Conservation (phyloP, 1,140 invertebrate genomes). For the Drosophila orosa region DNA sequence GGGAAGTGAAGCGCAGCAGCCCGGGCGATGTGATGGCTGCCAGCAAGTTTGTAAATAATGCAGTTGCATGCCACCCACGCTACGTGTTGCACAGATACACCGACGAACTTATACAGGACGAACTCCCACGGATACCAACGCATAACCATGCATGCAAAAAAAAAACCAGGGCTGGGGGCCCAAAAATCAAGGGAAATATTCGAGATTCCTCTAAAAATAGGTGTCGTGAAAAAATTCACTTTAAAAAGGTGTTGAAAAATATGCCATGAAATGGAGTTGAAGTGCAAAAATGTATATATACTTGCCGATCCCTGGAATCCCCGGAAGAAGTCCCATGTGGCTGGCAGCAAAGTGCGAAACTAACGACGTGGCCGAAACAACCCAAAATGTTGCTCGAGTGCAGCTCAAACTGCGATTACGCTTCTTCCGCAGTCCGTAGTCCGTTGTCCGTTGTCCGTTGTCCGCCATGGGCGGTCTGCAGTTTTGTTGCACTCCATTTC, state of each 20-base stretch:
- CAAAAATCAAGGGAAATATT: too few species aligned
- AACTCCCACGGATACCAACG: neutral
- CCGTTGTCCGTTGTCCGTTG: neutral
- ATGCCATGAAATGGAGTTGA: too few species aligned
- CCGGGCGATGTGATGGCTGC: conserved; percentile 26
- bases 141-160: neutral
- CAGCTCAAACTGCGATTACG: conserved; percentile 53
- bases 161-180: neutral
- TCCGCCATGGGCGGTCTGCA: conserved; percentile 2
- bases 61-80: conserved; percentile 39
- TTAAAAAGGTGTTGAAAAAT: neutral
- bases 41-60: conserved; percentile 75
- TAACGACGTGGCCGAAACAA: conserved; percentile 67
- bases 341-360: conserved; percentile 67
- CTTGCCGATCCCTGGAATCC: neutral
- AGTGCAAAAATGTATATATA: neutral
- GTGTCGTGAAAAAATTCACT: neutral
- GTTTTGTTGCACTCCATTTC: conserved; percentile 39
- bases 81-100: conserved; percentile 5
- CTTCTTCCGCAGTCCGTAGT: conserved; percentile 5
- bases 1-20: conserved; percentile 25
- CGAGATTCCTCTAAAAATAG: neutral
- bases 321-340: conserved; percentile 38
- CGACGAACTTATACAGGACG: neutral
- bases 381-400: conserved; percentile 52